Evolutionary conservation across 2,888 invertebrate genomes (phyloP).

Genomic region (Aleiodes alternator): DNA sequence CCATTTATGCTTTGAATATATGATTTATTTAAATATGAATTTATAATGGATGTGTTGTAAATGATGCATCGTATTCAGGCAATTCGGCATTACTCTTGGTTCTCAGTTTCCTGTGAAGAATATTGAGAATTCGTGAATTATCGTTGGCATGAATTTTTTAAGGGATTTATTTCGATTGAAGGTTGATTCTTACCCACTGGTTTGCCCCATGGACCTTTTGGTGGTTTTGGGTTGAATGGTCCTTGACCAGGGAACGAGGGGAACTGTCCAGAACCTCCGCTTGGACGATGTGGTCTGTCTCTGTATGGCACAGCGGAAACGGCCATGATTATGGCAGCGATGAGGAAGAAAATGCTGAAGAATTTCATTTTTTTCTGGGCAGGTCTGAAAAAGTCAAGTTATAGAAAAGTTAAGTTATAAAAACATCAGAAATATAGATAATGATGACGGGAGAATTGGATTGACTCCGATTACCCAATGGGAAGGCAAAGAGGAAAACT

Average conservation of each 20-base stretch:
- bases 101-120: too few species aligned
- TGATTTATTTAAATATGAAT: constrained; percentile 4
- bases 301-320: constrained; percentile 34
- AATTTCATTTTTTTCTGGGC: constrained; percentile 27
- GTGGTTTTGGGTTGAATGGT: constrained; percentile 36
- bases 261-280: not conserved
- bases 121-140: too few species aligned
- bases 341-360: constrained; percentile 27
- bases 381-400: not conserved
- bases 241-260: constrained; percentile 36
- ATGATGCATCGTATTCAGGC: too few species aligned
- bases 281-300: not conserved
- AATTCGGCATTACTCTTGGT: too few species aligned
- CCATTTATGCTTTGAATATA: not conserved
- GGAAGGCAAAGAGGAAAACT: too few species aligned
- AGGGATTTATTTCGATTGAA: too few species aligned
- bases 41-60: too few species aligned
- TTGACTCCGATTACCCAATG: too few species aligned
- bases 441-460: too few species aligned
- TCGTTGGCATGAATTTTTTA: too few species aligned
- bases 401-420: too few species aligned
- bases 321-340: constrained; percentile 39
- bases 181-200: not conserved
- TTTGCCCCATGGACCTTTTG: constrained; percentile 17
- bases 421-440: too few species aligned